Evolutionary conservation across 2,113 vertebrate genomes (phyloP).

Genomic region (Antennarius striatus): DNA sequence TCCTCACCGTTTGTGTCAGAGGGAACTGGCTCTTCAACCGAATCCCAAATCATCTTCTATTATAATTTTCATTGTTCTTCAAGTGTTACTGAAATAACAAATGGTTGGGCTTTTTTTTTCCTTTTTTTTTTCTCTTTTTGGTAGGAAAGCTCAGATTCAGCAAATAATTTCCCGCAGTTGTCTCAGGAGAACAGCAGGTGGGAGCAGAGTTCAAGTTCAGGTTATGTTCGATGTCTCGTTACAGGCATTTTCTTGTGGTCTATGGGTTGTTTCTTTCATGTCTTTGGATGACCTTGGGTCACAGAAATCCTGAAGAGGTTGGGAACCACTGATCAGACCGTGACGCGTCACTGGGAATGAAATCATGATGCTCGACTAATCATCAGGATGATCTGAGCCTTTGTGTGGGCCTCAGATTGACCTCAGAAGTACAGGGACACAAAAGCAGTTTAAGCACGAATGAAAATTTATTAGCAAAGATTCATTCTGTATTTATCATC

Average conservation of each 20-base stretch:
- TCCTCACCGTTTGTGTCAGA: neutral
- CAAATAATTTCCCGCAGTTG: constrained; percentile 22
- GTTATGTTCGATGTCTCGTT: neutral
- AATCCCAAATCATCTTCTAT: constrained; percentile 4
- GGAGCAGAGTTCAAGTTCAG: constrained; percentile 56
- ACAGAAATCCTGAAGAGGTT: too few relatives aligned
- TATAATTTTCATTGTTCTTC: neutral
- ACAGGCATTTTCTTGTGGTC: neutral
- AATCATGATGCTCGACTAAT: too few relatives aligned
- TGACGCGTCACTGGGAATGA: too few relatives aligned
- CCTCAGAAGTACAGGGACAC: too few relatives aligned
- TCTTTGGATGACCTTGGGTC: neutral
- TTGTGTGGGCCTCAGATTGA: too few relatives aligned
- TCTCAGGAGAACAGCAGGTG: constrained; percentile 57
- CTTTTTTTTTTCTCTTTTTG: neutral
- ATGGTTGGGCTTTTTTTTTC: neutral
- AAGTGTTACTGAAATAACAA: neutral
- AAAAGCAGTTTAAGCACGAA: constrained; percentile 39
- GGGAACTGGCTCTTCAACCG: neutral
- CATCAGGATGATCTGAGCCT: too few relatives aligned
- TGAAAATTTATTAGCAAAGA: constrained; percentile 40
- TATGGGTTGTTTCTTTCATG: neutral
- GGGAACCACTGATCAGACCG: too few relatives aligned
- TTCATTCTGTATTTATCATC: constrained; percentile 49
- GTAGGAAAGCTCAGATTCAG: neutral